A percentile compares a stretch with the other conserved stretches of the same genome.
phyloP scores from a whole-genome alignment of 2,888 invertebrate genomes.

The Electrophaes corylata region DNA sequence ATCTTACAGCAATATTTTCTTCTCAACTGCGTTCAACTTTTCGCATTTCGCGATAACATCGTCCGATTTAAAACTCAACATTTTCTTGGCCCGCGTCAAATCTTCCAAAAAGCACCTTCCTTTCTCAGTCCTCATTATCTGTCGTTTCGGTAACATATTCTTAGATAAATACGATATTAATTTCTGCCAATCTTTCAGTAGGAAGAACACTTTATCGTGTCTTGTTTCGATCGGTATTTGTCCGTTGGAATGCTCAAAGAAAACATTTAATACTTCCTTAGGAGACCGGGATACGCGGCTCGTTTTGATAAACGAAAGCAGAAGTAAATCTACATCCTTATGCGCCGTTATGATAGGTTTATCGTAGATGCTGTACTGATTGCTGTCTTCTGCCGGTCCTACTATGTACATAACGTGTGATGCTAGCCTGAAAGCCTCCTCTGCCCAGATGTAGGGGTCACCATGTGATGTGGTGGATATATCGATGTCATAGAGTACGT shows the following conservation, averaged over 20 bases:
- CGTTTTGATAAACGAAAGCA: constrained; percentile 60
- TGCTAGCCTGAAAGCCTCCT: constrained; percentile 62
- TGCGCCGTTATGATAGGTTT: constrained; percentile 67
- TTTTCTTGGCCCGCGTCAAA: constrained; percentile 67
- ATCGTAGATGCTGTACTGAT: constrained; percentile 68
- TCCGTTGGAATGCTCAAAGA: constrained; percentile 72
- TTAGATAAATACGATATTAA: constrained; percentile 70
- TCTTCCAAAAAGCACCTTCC: constrained; percentile 72
- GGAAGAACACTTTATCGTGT: constrained; percentile 58
- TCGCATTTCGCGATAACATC: constrained; percentile 57
- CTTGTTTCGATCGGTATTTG: constrained; percentile 64
- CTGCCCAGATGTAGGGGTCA: constrained; percentile 73
- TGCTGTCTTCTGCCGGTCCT: constrained; percentile 64
- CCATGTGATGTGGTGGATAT: constrained; percentile 62
- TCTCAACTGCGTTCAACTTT: constrained; percentile 48
- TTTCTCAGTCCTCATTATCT: constrained; percentile 69
- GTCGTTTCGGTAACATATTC: constrained; percentile 67
- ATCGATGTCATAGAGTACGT: constrained; percentile 71
- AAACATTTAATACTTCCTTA: constrained; percentile 67
- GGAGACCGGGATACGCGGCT: constrained; percentile 47
- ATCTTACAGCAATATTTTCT: constrained; percentile 59
- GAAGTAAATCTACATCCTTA: constrained; percentile 61
- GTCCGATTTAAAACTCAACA: constrained; percentile 59
- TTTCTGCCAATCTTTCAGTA: constrained; percentile 74
- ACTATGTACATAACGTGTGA: constrained; percentile 70